A percentile compares a stretch with the other conserved stretches of the same genome.
phyloP scores from a whole-genome alignment of 2,113 vertebrate genomes.

The Anhinga anhinga region DNA sequence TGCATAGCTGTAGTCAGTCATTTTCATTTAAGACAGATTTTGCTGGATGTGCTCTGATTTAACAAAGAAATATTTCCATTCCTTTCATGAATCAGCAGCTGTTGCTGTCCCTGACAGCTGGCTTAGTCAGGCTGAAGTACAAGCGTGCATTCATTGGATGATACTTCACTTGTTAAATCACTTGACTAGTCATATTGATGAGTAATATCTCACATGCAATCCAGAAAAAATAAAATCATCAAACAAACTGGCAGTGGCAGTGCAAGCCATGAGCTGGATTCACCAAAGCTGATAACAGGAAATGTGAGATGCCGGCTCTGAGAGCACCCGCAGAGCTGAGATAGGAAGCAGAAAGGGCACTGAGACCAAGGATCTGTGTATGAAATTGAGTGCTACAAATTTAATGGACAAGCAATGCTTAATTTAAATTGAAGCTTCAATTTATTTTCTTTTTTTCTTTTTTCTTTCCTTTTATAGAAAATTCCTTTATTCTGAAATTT shows the following conservation, averaged over 20 bases:
- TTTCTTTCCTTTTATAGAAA: neutral
- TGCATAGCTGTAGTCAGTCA: neutral
- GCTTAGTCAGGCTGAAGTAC: slow-evolving; percentile 48
- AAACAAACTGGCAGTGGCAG: neutral
- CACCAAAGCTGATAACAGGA: neutral
- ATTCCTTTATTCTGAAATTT: neutral
- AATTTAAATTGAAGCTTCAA: neutral
- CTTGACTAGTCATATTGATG: slow-evolving; percentile 51
- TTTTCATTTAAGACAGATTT: slow-evolving; percentile 45
- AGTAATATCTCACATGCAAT: slow-evolving; percentile 51
- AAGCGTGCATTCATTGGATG: neutral
- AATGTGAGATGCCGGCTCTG: neutral
- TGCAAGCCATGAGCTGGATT: neutral
- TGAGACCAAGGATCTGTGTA: neutral
- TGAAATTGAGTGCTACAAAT: neutral
- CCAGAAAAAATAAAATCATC: neutral
- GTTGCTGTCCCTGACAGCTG: slow-evolving; percentile 36
- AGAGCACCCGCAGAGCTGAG: neutral
- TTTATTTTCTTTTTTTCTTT: neutral
- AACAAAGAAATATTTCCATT: slow-evolving; percentile 32
- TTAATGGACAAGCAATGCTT: neutral
- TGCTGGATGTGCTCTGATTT: slow-evolving; percentile 5
- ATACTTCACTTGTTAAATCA: slow-evolving; percentile 33
- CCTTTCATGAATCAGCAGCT: slow-evolving; percentile 49
- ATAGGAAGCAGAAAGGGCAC: neutral